These are phyloP conservation scores for Xylophagus ater DNA, from an alignment of 2,888 invertebrate genomes.

Conservation along the genomic window DNA sequence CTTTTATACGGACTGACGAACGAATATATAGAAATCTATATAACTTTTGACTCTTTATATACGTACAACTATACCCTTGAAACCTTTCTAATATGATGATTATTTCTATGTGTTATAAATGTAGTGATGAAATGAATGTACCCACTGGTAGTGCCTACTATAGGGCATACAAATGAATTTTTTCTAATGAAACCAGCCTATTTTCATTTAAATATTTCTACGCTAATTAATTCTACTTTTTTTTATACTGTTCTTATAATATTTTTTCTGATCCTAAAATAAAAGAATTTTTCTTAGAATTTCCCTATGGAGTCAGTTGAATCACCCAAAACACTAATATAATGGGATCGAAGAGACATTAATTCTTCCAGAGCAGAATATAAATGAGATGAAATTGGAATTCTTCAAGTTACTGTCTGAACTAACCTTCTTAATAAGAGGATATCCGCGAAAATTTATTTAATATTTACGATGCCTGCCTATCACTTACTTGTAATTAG, in stretches of 20 bases:
- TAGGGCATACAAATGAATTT: no score
- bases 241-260: background rate
- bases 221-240: constrained; percentile 9
- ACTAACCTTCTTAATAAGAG: no score
- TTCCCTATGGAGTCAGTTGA: background rate
- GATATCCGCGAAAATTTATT: background rate
- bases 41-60: no score
- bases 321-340: constrained; percentile 3
- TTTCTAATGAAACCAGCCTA: no score
- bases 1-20: no score
- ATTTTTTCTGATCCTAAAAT: background rate
- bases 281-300: no score
- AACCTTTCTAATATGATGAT: no score
- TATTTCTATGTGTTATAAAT: no score
- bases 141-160: no score
- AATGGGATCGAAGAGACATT: constrained; percentile 6
- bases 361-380: constrained; percentile 10
- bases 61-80: no score
- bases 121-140: no score
- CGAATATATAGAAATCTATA: no score
- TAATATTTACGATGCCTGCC: background rate
- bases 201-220: constrained; percentile 11
- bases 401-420: background rate
- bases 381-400: constrained; percentile 5
- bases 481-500: constrained; percentile 1